Evolutionary conservation across 2,113 vertebrate genomes (phyloP), one percentile per base, ranked within the genome.

Genomic region (Polyodon spathula): DNA sequence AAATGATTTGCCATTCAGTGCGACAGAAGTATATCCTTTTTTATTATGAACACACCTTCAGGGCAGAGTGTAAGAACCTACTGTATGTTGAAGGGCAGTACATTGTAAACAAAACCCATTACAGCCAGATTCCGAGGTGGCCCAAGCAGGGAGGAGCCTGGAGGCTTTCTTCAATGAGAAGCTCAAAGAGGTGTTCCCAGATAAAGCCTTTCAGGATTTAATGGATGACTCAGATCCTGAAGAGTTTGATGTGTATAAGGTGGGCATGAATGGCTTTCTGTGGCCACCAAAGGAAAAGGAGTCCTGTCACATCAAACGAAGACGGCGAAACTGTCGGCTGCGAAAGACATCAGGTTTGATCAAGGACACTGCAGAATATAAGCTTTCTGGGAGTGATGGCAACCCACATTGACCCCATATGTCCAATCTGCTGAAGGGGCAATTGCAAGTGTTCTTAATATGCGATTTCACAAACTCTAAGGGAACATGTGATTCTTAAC

Each of bases 51-150:
- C 27, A 27, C 27, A 27, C 27, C 27, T 27, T 27, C 27, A 27
- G 27, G 27, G 3, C 27, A 1, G 46, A 48, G n/a, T 48, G 9
- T 48, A n/a, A 48, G n/a, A n/a, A 2, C 46, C 9, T 48, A 48
- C n/a, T 11, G 46, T 48, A 48, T 10, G 46, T n/a, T 48, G 46
- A 48, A 11, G n/a, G n/a, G 9, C 9, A 11, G n/a, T 48, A 48
- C 14, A 51, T 62, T 53, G 2, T 71, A 63, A 27, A 1, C 27
- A 1, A 27, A 27, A 27, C 27, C 27, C 37, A 40, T 67, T 51
- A 6, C 76, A 98, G 96, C 90, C 94, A 0, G 96, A 98, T 76
- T 98, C 96, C 0, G 96, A 98, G 79, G 93, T 98, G 53, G 96
- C 95, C 14, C 93, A 95, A 67, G 96, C 96, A 4, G 96, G 96